These are phyloP conservation scores for Cephus pygmeus DNA, from an alignment of 2,888 invertebrate species.

Conservation along the genomic window DNA sequence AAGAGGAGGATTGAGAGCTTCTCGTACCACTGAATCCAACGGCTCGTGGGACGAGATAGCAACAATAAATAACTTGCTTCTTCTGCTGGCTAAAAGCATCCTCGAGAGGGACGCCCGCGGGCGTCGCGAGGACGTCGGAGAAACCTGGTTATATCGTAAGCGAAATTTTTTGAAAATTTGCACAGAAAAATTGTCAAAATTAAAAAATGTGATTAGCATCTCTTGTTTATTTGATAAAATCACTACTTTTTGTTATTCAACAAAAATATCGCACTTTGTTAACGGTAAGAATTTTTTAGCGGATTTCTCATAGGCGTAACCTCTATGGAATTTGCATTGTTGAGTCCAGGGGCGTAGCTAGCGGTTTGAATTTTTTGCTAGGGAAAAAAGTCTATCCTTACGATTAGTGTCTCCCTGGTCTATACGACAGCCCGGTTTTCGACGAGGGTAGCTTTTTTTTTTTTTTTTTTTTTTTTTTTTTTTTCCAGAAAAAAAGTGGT, in stretches of 20 bases:
- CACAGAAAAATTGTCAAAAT: neutral
- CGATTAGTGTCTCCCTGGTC: neutral
- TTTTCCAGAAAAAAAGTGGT: neutral
- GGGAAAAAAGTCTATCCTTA: neutral
- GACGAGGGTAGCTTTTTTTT: neutral
- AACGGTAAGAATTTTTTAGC: too few relatives aligned
- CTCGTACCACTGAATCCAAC: slow-evolving; percentile 36
- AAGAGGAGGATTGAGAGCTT: slow-evolving; percentile 63
- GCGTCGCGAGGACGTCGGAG: slow-evolving; percentile 13
- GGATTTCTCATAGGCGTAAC: neutral
- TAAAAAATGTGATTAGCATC: too few relatives aligned
- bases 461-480: neutral
- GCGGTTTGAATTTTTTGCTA: neutral
- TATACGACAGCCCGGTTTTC: neutral
- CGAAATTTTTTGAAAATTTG: neutral
- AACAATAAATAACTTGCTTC: slow-evolving; percentile 64
- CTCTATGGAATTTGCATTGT: neutral
- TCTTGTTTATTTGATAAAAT: too few relatives aligned
- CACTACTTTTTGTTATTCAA: too few relatives aligned
- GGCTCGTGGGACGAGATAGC: slow-evolving; percentile 54
- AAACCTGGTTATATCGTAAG: neutral
- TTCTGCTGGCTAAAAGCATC: slow-evolving; percentile 59
- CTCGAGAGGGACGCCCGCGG: slow-evolving; percentile 43
- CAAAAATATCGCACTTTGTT: too few relatives aligned
- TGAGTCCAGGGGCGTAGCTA: neutral